These are phyloP conservation scores for Meriones psammophilus DNA, from an alignment of 2,797 vertebrate genomes.

Conservation along the genomic window DNA sequence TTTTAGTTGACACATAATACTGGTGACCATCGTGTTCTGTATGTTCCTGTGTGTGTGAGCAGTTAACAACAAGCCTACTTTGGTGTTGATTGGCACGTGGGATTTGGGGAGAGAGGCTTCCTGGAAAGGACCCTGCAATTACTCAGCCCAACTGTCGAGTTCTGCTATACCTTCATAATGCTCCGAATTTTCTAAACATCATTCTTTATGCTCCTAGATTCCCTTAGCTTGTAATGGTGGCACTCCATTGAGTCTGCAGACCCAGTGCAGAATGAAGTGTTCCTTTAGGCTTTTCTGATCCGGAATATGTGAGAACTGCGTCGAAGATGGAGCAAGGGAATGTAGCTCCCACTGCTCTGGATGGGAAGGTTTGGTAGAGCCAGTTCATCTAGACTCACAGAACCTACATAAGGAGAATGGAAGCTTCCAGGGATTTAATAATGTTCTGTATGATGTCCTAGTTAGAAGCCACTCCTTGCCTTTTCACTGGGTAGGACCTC, in stretches of 20 bases:
- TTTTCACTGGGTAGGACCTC: not conserved
- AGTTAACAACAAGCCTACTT: not conserved
- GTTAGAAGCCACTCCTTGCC: not conserved
- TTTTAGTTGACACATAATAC: not conserved
- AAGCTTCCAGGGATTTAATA: not conserved
- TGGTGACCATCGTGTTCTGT: too few species aligned
- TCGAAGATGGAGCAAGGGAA: slow-evolving; percentile 10
- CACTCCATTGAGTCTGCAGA: not conserved
- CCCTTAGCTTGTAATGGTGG: slow-evolving; percentile 5
- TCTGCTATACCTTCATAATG: not conserved
- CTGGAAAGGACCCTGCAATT: not conserved
- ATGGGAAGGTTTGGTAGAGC: not conserved
- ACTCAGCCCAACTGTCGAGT: not conserved
- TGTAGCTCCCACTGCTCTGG: not conserved
- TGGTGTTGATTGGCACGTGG: not conserved
- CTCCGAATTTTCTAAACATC: not conserved
- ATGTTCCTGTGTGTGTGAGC: not conserved
- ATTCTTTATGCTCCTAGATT: slow-evolving; percentile 22
- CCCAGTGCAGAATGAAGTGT: not conserved
- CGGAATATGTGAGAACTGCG: not conserved
- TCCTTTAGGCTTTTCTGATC: slow-evolving; percentile 11
- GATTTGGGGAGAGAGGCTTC: not conserved
- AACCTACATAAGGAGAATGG: not conserved
- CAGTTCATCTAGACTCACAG: not conserved
- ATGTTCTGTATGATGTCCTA: not conserved